Evolutionary conservation across 2,797 vertebrate genomes (phyloP), one percentile per base, ranked within the genome.

Genomic region (Moxostoma hubbsi): DNA sequence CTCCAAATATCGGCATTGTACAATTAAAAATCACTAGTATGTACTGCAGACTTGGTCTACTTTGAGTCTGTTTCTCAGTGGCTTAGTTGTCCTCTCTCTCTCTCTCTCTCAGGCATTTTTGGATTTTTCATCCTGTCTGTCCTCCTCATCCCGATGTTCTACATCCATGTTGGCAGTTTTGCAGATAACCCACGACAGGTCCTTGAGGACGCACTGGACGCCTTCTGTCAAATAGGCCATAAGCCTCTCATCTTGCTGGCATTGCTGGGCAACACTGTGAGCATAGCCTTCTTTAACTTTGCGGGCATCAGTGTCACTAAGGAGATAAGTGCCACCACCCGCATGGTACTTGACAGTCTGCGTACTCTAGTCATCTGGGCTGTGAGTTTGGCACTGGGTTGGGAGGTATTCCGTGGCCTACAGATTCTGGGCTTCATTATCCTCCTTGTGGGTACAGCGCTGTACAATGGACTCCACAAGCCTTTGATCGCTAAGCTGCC

Each of bases 201-300:
- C 0, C 92, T 98, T 73, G 97, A 98, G 85, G 97, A 98, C 0
- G 88, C 94, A 0, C 82, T 96, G 9, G 96, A 98, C 0, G 97
- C 96, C 81, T 98, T 98, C 93, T 98, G 97, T 85, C 97, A 98
- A 89, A 90, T 98, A 1, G 93, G 95, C 58, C 84, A 86, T 76
- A 86, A 90, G 47, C 97, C 97, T 0, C 94, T 97, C 47, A 96
- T 98, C 47, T 5, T 94, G 0, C 3, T 97, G 84, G 96, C 97
- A 0, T 89, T 98, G 78, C 88, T 96, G 82, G 96, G 95, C 36
- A 98, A 97, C 92, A 95, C 96, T 0, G 92, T 95, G 85, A 98
- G 97, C 92, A 98, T 98, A 5, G 95, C 97, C 79, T 98, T 98
- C 93, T 98, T 98, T 91, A 98, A 98, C 92, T 98, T 97, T 0